Percentiles rank a stretch among this genome's conserved stretches.
Evolutionary conservation across 1,140 invertebrate genomes (phyloP).

Genomic region (Conus ventricosus): DNA sequence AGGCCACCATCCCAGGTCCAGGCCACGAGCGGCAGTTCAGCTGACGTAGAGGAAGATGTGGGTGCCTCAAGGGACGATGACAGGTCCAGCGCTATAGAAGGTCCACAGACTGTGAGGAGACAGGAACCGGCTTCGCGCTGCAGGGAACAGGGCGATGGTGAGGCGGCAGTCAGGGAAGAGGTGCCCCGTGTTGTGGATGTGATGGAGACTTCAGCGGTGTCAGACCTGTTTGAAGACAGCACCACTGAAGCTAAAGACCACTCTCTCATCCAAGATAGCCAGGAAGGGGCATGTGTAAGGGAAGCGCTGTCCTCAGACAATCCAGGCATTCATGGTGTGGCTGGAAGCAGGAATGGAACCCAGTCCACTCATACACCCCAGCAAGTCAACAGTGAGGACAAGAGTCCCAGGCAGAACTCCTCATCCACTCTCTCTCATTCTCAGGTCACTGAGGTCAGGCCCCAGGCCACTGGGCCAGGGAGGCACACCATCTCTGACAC

Average conservation of each 20-base stretch:
- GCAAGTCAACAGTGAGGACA: too few relatives aligned
- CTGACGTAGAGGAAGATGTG: neutral
- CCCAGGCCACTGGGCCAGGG: neutral
- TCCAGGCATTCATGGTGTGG: too few relatives aligned
- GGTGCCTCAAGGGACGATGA: neutral
- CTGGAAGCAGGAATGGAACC: too few relatives aligned
- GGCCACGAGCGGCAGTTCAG: neutral
- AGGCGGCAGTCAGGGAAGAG: neutral
- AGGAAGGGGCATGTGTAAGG: too few relatives aligned
- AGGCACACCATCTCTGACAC: neutral
- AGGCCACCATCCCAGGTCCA: neutral
- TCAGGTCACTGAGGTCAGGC: neutral
- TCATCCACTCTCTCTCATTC: neutral
- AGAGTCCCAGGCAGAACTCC: neutral
- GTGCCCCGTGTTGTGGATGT: neutral
- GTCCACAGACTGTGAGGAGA: neutral
- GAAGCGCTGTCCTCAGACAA: too few relatives aligned
- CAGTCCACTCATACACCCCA: too few relatives aligned
- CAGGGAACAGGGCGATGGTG: neutral
- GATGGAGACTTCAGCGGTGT: slow-evolving; percentile 17
- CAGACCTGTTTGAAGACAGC: slow-evolving; percentile 28
- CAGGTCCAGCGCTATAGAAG: too few relatives aligned
- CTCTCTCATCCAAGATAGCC: neutral
- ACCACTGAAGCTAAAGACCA: neutral
- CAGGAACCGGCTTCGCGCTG: neutral